Base-by-base conservation (phyloP, 1,140 invertebrate species). In the Cydia splendana region DNA sequence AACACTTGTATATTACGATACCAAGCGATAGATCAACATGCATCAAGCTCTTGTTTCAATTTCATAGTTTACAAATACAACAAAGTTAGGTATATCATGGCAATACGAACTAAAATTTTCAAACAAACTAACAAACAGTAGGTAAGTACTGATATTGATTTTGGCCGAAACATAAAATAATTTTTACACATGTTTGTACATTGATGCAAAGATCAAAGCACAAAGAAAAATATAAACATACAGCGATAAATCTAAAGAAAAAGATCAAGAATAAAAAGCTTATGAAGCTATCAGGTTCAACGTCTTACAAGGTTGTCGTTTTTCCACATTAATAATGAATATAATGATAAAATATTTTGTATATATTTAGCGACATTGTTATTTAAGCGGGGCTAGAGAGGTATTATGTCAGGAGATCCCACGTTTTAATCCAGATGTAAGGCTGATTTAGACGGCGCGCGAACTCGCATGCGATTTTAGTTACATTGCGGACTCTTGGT, bases 161-260 rank as follows among this genome's bases (percentile, higher is more conserved):
- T 12, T 53, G 51, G 6, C 6, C 12, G 4, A 51, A 13, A 6
- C 10, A 51, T 13, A 51, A 15, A 53, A 53, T 53, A 1, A 6
- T n/a, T 53, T 53, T 53, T 53, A 45, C 1, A 13, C 1, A 13
- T 53, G 5, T 2, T 53, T 53, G 51, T n/a, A 53, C n/a, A 53
- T 53, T 53, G 51, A 53, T n/a, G n/a, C 51, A 53, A 53, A 53
- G 51, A 53, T 53, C 51, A n/a, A 53, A 51, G 48, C 48, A 51
- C 48, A 51, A 51, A 15, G 48, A 15, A 51, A 51, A n/a, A n/a
- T 53, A n/a, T 53, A 53, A 53, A 53, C n/a, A n/a, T n/a, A n/a
- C n/a, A n/a, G n/a, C 1, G n/a, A 6, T 18, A 18, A 18, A 53
- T 15, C 51, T 18, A n/a, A 1, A n/a, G 5, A 53, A 18, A 53